Percentiles rank a stretch among this genome's conserved stretches.
phyloP scores from a whole-genome alignment of 2,797 vertebrate species.

The Pitangus sulphuratus region DNA sequence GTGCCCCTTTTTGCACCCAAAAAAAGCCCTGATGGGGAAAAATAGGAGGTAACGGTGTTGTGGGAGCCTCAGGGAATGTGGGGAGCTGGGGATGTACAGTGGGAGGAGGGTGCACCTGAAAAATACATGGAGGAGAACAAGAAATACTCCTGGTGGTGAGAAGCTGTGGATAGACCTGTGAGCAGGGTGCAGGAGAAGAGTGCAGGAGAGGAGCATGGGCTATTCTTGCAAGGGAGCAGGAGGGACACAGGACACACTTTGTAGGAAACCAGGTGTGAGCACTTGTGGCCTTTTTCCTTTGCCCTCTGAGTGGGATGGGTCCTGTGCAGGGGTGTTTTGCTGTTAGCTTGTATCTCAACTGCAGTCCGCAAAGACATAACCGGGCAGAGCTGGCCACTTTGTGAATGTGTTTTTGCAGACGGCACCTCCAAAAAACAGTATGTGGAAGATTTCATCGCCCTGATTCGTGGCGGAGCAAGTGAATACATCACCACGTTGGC shows the following conservation, averaged over 20 bases:
- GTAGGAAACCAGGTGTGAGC: background rate
- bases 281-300: background rate
- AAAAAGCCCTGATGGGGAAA: background rate
- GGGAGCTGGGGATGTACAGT: background rate
- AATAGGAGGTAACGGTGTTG: background rate
- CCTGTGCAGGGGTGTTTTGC: rapidly evolving
- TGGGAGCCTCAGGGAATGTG: background rate
- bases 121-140: rapidly evolving
- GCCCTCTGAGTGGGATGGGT: background rate
- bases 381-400: background rate
- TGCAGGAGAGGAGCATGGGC: background rate
- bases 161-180: background rate
- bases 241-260: background rate
- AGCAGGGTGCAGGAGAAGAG: background rate
- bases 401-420: background rate
- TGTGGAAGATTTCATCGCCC: slow-evolving; percentile 84
- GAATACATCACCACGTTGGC: slow-evolving; percentile 81
- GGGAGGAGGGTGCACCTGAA: background rate
- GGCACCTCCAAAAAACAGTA: slow-evolving; percentile 7
- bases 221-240: background rate
- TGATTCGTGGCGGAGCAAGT: slow-evolving; percentile 86
- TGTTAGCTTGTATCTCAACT: background rate
- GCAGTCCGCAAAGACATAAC: background rate
- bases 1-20: rapidly evolving
- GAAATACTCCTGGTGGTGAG: background rate